These are phyloP conservation scores for Ibycter americanus DNA, from an alignment of 2,797 vertebrate genomes.

Conservation along the genomic window DNA sequence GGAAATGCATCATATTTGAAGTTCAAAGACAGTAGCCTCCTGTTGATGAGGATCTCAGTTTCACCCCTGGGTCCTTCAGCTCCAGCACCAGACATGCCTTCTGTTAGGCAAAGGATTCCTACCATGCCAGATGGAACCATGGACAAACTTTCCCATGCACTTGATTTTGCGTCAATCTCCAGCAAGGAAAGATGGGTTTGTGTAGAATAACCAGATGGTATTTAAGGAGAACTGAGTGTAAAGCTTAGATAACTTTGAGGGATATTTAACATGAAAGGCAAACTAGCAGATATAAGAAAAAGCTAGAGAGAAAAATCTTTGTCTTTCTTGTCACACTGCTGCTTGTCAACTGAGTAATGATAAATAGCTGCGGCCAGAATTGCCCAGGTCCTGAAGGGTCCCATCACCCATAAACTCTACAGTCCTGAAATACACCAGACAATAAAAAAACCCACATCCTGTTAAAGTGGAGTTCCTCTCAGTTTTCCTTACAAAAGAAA, in stretches of 20 bases:
- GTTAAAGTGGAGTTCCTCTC: background rate
- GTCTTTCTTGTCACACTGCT: background rate
- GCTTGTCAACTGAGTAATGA: background rate
- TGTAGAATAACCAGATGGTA: background rate
- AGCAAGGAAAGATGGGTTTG: background rate
- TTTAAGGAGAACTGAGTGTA: background rate
- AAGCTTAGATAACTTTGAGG: background rate
- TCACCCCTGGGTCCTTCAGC: background rate
- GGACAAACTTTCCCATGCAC: background rate
- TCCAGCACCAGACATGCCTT: background rate
- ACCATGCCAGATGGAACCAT: background rate
- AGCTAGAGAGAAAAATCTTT: background rate
- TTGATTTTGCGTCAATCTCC: background rate
- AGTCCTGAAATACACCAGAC: background rate
- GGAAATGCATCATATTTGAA: background rate
- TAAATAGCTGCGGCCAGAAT: background rate
- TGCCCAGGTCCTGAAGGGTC: background rate
- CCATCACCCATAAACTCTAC: background rate
- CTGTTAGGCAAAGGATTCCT: background rate
- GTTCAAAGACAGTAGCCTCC: background rate
- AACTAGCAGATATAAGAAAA: background rate
- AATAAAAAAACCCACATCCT: background rate
- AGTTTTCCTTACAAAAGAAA: background rate
- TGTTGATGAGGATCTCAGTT: background rate
- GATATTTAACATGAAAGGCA: background rate